Evolutionary conservation across 2,797 vertebrate species (phyloP).

Genomic region (Eupleurogrammus muticus): DNA sequence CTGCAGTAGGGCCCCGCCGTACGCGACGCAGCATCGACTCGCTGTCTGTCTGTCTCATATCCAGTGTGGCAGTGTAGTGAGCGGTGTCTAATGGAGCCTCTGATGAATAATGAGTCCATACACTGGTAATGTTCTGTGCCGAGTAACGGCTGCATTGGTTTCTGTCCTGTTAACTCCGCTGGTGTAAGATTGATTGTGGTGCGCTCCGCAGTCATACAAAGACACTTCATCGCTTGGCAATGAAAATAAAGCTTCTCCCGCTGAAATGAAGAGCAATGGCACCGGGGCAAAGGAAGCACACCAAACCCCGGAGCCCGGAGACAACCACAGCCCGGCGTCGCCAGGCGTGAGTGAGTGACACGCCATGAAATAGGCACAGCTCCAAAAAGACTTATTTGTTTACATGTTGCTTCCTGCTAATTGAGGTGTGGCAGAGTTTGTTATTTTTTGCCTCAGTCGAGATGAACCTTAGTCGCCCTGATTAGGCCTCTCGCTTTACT

Average conservation of each 20-base stretch:
- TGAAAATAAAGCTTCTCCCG: conserved; percentile 81
- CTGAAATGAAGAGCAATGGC: conserved; percentile 81
- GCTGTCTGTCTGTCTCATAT: conserved; percentile 67
- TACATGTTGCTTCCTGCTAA: conserved; percentile 79
- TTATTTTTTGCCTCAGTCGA: conserved; percentile 71
- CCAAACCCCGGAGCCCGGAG: conserved; percentile 55
- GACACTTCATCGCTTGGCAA: conserved; percentile 83
- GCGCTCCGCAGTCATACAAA: conserved; percentile 78
- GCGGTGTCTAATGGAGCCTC: conserved; percentile 83
- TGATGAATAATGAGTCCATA: conserved; percentile 86
- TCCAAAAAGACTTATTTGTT: conserved; percentile 80
- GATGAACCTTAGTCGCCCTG: conserved; percentile 71
- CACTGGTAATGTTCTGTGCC: conserved; percentile 86
- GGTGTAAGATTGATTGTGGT: conserved; percentile 81
- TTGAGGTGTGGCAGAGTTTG: conserved; percentile 77
- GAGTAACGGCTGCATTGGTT: conserved; percentile 84
- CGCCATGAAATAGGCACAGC: conserved; percentile 74
- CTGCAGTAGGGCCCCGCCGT: conserved; percentile 60
- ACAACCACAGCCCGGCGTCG: conserved; percentile 54
- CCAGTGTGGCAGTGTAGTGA: conserved; percentile 71
- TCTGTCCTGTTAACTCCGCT: conserved; percentile 84
- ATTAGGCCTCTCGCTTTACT: conserved; percentile 88
- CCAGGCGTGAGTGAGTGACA: conserved; percentile 78
- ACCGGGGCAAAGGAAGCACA: conserved; percentile 52
- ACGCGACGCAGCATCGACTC: conserved; percentile 68